Evolutionary conservation across 1,140 invertebrate species (phyloP), one percentile per base, ranked within the genome.

Genomic region (Polyergus mexicanus): DNA sequence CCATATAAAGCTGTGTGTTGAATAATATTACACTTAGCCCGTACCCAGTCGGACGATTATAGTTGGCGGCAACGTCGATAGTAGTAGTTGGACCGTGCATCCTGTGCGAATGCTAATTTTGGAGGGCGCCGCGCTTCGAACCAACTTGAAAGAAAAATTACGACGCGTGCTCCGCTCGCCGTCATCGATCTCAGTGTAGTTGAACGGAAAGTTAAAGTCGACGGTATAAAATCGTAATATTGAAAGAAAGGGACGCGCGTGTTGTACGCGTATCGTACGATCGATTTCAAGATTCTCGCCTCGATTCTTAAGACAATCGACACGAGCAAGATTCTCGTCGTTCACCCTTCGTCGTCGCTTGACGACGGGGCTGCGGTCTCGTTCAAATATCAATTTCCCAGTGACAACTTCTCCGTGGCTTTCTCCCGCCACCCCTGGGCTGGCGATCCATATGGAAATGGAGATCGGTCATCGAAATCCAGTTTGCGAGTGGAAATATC

Each of bases 41-140:
- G 89, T 92, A 94, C 91, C 93, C 92, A 91, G 93, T 94, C 92
- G 91, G 89, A 94, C 94, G 95, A 95, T 95, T 95, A 95, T 95
- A 95, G 94, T 95, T 95, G 92, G 91, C 93, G 91, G 92, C 83
- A 94, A 94, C 93, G 90, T 90, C 90, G 90, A 95, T 95, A 95
- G 94, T 95, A 95, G 94, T 93, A 95, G 94, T 95, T 95, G 94
- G 94, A 95, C 92, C 95, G 94, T 94, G 94, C 94, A 95, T 95
- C 95, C 95, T 95, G 94, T 93, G 92, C 93, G 94, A 95, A 95
- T 95, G 94, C 94, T 95, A 95, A 95, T 95, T 94, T 94, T 88
- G 91, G 19, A 78, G 47, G 81, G 87, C 44, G 35, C 60, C 32
- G 51, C 77, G 66, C n/a, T 81, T 11, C 66, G 16, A 58, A 41